These are phyloP conservation scores for Falcunculus frontatus DNA, from an alignment of 2,113 vertebrate species.

Conservation along the genomic window DNA sequence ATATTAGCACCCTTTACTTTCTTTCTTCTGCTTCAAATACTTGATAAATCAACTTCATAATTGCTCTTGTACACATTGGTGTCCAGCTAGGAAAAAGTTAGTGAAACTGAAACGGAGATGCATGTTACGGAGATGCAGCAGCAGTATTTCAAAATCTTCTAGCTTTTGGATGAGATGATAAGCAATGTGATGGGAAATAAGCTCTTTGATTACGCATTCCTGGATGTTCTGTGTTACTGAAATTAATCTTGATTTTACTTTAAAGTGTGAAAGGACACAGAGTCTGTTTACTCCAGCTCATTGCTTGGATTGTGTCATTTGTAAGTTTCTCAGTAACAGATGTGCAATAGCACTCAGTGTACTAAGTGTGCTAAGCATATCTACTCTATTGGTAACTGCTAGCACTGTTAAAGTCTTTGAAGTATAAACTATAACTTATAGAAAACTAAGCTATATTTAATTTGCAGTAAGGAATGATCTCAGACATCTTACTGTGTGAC, in stretches of 20 bases:
- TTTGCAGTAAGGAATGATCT: neutral
- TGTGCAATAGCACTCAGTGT: neutral
- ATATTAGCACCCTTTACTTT: neutral
- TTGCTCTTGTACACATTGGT: neutral
- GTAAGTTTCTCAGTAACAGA: neutral
- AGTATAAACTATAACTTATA: neutral
- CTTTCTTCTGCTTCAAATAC: neutral
- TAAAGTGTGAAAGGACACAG: neutral
- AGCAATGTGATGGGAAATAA: neutral
- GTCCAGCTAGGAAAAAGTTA: neutral
- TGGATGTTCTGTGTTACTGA: neutral
- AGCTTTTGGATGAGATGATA: neutral
- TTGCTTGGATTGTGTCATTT: neutral
- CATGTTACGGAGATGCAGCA: fast-evolving
- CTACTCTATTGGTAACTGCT: neutral
- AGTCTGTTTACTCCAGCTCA: neutral
- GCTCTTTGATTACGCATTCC: neutral
- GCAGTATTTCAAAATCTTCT: neutral
- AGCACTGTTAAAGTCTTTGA: neutral
- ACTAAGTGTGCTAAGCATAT: neutral
- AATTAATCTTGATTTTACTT: neutral
- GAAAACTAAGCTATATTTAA: neutral
- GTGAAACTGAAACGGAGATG: neutral
- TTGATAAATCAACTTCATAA: neutral
- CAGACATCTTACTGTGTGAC: neutral